Evolutionary conservation across 2,797 vertebrate species (phyloP).

Genomic region (Dipus sagitta): DNA sequence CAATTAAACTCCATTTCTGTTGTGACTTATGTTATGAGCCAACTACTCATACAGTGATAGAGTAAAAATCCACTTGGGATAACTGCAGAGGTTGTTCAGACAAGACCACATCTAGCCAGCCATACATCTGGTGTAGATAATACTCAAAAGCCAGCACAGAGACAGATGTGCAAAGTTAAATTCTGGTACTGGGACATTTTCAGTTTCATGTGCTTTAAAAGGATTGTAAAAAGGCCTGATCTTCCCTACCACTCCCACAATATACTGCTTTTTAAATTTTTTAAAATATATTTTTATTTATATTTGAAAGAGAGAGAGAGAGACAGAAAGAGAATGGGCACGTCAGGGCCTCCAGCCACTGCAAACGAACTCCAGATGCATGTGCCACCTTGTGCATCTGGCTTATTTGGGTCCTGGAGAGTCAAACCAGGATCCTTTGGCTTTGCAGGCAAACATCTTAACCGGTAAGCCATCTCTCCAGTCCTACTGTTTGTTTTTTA

Average conservation of each 20-base stretch:
- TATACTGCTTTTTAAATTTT: too few species aligned
- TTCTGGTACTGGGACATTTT: constrained; percentile 54
- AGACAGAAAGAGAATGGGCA: too few species aligned
- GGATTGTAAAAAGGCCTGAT: constrained; percentile 50
- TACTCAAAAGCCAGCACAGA: constrained; percentile 57
- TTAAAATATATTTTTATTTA: too few species aligned
- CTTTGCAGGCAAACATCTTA: too few species aligned
- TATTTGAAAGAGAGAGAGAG: too few species aligned
- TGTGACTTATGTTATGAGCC: constrained; percentile 55
- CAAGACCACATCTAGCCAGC: constrained; percentile 53
- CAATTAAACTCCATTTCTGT: constrained; percentile 59
- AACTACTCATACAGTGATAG: constrained; percentile 50
- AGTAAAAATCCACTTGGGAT: constrained; percentile 70
- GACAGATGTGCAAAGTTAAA: constrained; percentile 63
- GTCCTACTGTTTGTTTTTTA: constrained; percentile 15
- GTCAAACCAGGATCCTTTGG: too few species aligned
- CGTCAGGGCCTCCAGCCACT: too few species aligned
- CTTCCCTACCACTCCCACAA: background rate
- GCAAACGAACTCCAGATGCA: too few species aligned
- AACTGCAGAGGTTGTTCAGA: constrained; percentile 63
- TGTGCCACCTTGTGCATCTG: too few species aligned
- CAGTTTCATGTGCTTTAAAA: constrained; percentile 40
- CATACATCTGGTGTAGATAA: constrained; percentile 36
- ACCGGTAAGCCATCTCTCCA: too few species aligned
- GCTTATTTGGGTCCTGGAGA: too few species aligned